These are phyloP conservation scores for Epizoanthus ramosus DNA, from an alignment of 92 coral and sea anemone species.

Conservation along the genomic window DNA sequence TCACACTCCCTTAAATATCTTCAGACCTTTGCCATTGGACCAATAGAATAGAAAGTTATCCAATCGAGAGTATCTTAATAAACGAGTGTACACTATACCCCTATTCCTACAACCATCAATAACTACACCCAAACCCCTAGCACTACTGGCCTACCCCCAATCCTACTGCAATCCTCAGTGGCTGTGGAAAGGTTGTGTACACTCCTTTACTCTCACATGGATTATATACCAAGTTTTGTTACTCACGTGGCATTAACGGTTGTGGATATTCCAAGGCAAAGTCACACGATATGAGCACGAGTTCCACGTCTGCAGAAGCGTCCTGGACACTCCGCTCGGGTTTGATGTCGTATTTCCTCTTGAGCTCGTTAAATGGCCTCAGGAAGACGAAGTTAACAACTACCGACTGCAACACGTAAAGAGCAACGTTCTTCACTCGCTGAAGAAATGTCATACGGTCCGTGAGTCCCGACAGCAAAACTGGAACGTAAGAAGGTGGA, in stretches of 20 bases:
- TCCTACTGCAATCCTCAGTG: too few species aligned
- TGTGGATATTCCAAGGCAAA: constrained; percentile 72
- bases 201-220: too few species aligned
- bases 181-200: too few species aligned
- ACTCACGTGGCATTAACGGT: constrained; percentile 72
- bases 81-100: background rate
- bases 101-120: background rate
- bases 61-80: too few species aligned
- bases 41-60: too few species aligned
- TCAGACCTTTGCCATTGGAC: too few species aligned
- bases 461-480: constrained; percentile 11
- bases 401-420: background rate
- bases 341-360: constrained; percentile 59
- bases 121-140: background rate
- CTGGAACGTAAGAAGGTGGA: constrained; percentile 55
- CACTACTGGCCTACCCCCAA: background rate
- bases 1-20: too few species aligned
- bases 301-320: constrained; percentile 54
- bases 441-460: constrained; percentile 43
- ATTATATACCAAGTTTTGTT: background rate
- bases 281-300: constrained; percentile 53
- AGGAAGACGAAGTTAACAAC: background rate
- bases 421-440: constrained; percentile 34
- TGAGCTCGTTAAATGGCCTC: constrained; percentile 33
- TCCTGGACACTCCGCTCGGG: constrained; percentile 55